Percentiles rank a stretch among this genome's conserved stretches.
Evolutionary conservation across 1,140 invertebrate genomes (phyloP).

Genomic region (Himalopsyche phryganea): DNA sequence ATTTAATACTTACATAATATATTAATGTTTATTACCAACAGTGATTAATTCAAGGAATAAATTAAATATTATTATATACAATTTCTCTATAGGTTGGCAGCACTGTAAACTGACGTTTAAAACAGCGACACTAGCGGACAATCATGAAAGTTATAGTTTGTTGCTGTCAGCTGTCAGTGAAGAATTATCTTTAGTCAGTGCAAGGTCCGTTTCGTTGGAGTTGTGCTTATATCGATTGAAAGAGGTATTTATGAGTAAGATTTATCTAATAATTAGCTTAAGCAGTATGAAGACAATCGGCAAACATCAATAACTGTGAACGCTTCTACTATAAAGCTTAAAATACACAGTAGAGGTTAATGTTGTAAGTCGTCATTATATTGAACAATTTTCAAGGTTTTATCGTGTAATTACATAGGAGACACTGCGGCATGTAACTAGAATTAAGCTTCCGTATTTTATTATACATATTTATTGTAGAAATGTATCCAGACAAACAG

Average conservation of each 20-base stretch:
- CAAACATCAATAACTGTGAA: neutral
- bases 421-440: too few species aligned
- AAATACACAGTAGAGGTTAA: neutral
- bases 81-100: slow-evolving; percentile 9
- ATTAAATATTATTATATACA: neutral
- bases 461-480: too few species aligned
- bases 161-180: slow-evolving; percentile 3
- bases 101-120: slow-evolving; percentile 19
- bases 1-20: too few species aligned
- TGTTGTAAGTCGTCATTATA: too few species aligned
- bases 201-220: neutral
- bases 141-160: neutral
- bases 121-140: slow-evolving; percentile 19
- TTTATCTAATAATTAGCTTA: neutral
- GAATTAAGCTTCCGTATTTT: too few species aligned
- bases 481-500: too few species aligned
- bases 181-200: neutral
- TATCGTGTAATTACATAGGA: too few species aligned
- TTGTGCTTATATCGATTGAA: neutral
- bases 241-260: slow-evolving; percentile 6
- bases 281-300: too few species aligned
- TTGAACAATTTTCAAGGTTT: too few species aligned
- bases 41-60: too few species aligned
- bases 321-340: slow-evolving; percentile 12
- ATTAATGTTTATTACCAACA: too few species aligned